Base-by-base conservation (phyloP, 2,888 invertebrate species). In the Labia minor region DNA sequence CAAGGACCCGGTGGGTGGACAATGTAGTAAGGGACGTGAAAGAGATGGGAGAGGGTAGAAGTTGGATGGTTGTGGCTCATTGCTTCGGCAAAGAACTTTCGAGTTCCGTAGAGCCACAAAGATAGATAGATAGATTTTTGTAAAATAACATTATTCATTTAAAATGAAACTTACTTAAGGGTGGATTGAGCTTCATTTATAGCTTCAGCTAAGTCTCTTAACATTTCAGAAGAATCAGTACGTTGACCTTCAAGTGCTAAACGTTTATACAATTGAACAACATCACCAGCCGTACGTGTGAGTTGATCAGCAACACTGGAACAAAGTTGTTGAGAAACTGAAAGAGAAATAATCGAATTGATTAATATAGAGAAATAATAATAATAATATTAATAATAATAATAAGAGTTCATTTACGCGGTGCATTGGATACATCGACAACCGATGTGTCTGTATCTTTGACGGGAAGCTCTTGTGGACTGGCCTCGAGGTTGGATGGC, bases 201-300 rank as follows among this genome's bases (percentile, higher is more conserved):
- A 11, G 78, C 79, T 19, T 77, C 77, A 37, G 77, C 75, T 19
- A 78, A 63, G 33, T 69, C 66, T 19, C 49, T 63, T 16, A 69
- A 64, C 70, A 69, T 69, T 21, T 67, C 65, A 10, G 49, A 65
- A 16, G 68, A 63, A 68, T 73, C 66, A 72, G 69, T 68, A 77
- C 77, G 77, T 81, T 82, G 64, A 82, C 82, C 81, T 71, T 85
- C 85, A 68, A 78, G 74, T 10, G 83, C 78, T 68, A 89, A 76
- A 67, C 85, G 82, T 68, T 86, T 82, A 77, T 88, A 88, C 64
- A 89, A 79, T 75, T 86, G 85, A 1, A 86, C 86, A 61, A 89
- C 86, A 73, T 86, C 86, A 71, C 85, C 83, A 1, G 88, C 86
- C 0, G 88, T 85, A 71, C 81, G 80, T 8, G 85, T 86, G 69